Percentiles rank a stretch among this genome's conserved stretches.
phyloP scores from a whole-genome alignment of 1,140 invertebrate species.

The Drosophila subobscura region DNA sequence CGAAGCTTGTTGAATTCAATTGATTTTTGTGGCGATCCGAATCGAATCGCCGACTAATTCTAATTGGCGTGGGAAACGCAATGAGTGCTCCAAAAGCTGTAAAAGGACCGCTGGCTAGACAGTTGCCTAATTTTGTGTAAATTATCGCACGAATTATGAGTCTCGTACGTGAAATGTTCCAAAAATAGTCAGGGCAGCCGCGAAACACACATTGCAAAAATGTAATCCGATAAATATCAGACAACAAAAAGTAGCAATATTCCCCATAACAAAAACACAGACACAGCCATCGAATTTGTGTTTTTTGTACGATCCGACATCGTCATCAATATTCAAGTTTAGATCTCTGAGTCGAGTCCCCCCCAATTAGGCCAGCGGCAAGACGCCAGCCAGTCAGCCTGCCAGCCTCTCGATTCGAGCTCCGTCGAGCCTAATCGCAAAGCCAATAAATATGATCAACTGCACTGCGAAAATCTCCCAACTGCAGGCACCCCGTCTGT shows the following conservation, averaged over 20 bases:
- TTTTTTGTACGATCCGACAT: conserved; percentile 33
- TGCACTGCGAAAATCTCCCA: conserved; percentile 66
- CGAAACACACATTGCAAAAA: conserved; percentile 34
- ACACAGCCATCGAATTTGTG: conserved; percentile 34
- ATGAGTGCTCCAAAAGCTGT: conserved; percentile 57
- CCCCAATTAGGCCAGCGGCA: conserved; percentile 73
- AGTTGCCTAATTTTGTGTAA: conserved; percentile 81
- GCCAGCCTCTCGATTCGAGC: conserved; percentile 11
- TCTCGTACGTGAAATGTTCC: conserved; percentile 76
- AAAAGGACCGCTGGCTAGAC: conserved; percentile 74
- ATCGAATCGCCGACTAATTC: conserved; percentile 40
- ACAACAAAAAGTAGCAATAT: conserved; percentile 17
- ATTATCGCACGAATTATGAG: conserved; percentile 81
- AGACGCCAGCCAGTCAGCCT: conserved; percentile 14
- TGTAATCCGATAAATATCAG: conserved; percentile 74
- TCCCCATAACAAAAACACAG: conserved; percentile 9
- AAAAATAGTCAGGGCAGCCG: conserved; percentile 65
- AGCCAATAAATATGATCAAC: conserved; percentile 74
- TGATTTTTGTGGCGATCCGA: conserved; percentile 1
- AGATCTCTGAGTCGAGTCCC: conserved; percentile 30
- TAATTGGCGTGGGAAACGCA: conserved; percentile 76
- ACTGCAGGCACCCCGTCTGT: conserved; percentile 24
- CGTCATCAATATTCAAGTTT: conserved; percentile 74
- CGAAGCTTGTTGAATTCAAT: conserved; percentile 27
- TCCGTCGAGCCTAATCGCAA: conserved; percentile 48